Conservation (phyloP, 2,888 invertebrate species). For the Himalopsyche kuldschensis region DNA sequence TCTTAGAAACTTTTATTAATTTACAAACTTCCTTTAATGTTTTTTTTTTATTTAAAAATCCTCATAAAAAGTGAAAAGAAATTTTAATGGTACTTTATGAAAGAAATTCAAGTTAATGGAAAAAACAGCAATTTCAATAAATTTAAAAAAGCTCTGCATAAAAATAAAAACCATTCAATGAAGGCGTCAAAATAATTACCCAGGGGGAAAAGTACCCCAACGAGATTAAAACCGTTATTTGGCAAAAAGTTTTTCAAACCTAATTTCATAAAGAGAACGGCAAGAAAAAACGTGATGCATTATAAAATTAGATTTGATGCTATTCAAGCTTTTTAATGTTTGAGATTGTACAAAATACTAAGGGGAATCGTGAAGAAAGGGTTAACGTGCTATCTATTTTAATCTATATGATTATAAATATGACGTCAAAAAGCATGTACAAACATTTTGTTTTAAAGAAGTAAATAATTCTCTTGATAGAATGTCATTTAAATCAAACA, state of each 20-base stretch:
- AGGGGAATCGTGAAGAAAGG: neutral
- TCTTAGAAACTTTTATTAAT: too few species aligned
- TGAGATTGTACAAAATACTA: neutral
- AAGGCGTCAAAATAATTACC: neutral
- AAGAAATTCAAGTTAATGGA: neutral
- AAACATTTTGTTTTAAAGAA: too few species aligned
- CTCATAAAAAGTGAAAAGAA: neutral
- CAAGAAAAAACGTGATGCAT: neutral
- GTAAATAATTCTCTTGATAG: too few species aligned
- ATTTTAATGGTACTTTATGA: neutral
- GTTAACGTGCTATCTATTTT: too few species aligned
- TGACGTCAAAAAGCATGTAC: too few species aligned
- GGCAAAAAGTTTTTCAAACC: neutral
- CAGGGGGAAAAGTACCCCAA: neutral
- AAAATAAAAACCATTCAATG: neutral
- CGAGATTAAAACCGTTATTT: neutral
- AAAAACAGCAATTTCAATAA: slow-evolving; percentile 1
- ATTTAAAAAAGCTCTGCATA: neutral
- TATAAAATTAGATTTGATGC: neutral
- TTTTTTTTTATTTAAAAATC: neutral
- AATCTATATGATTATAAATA: too few species aligned
- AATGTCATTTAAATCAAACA: too few species aligned
- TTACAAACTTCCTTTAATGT: too few species aligned
- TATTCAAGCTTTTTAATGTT: neutral
- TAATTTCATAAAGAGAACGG: neutral